Conservation (phyloP, 2,888 invertebrate genomes). For the Sphaeridia pumilis region DNA sequence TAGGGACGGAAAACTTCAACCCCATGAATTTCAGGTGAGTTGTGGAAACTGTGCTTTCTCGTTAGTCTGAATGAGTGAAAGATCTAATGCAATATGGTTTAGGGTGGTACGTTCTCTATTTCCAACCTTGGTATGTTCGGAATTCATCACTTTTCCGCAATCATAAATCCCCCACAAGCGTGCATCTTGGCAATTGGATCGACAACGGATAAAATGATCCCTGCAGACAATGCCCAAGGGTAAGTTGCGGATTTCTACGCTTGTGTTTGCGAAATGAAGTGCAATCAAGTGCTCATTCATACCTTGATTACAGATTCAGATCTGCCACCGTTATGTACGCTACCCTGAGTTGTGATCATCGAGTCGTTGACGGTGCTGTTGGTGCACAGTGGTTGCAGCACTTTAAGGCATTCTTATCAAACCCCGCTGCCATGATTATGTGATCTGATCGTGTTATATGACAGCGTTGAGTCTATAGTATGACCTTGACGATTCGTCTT, state of each 20-base stretch:
- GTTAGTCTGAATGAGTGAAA: background rate
- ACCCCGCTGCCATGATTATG: constrained; percentile 70
- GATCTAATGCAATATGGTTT: too few relatives aligned
- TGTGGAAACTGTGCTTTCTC: background rate
- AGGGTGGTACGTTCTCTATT: constrained; percentile 86
- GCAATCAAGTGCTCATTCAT: too few relatives aligned
- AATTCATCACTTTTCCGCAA: constrained; percentile 76
- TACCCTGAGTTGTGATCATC: constrained; percentile 92
- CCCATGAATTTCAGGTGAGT: constrained; percentile 72
- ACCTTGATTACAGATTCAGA: constrained; percentile 60
- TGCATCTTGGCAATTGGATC: constrained; percentile 81
- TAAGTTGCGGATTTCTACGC: too few relatives aligned
- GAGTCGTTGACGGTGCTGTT: constrained; percentile 95
- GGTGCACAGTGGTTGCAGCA: constrained; percentile 91
- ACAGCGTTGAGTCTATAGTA: too few relatives aligned
- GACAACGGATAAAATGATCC: constrained; percentile 59
- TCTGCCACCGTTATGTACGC: constrained; percentile 68
- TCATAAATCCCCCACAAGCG: constrained; percentile 92
- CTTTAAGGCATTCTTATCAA: constrained; percentile 77
- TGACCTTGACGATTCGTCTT: too few relatives aligned
- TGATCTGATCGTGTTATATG: too few relatives aligned
- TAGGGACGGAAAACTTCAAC: constrained; percentile 74
- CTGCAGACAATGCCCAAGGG: constrained; percentile 64
- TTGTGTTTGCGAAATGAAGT: background rate
- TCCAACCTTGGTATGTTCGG: constrained; percentile 95